Evolutionary conservation across 2,797 vertebrate species (phyloP).

Genomic region (Notolabrus celidotus): DNA sequence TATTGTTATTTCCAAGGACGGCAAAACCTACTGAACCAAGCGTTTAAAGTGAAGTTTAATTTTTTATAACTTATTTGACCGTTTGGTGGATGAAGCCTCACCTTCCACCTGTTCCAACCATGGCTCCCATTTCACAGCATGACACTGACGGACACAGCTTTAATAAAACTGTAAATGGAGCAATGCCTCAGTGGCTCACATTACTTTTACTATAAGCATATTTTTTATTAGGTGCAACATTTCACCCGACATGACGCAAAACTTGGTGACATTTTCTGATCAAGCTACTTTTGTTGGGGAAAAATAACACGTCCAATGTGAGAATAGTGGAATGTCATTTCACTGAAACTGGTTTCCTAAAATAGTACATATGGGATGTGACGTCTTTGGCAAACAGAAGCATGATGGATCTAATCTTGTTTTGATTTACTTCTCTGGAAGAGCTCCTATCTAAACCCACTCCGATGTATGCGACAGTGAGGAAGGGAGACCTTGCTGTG

Average conservation of each 20-base stretch:
- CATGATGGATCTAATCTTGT: conserved; percentile 19
- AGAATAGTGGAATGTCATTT: conserved; percentile 2
- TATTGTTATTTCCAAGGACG: no score
- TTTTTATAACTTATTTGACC: no score
- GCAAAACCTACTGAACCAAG: no score
- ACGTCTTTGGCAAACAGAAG: conserved; percentile 15
- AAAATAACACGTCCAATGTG: background rate
- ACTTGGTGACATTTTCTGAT: conserved; percentile 2
- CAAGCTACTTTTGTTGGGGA: background rate
- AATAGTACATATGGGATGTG: background rate
- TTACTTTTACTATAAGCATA: conserved; percentile 9
- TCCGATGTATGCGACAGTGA: background rate
- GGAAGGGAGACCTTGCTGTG: background rate
- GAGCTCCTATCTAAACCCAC: conserved; percentile 12
- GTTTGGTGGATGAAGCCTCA: background rate
- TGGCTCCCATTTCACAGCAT: conserved; percentile 10
- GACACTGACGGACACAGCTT: conserved; percentile 26
- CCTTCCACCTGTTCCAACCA: background rate
- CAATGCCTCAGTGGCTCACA: conserved; percentile 2
- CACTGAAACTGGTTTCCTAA: conserved; percentile 17
- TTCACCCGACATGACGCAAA: conserved; percentile 4
- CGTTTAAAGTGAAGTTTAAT: no score
- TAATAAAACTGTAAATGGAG: conserved; percentile 26
- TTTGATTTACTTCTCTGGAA: conserved; percentile 23
- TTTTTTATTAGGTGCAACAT: conserved; percentile 20